Base-by-base conservation (phyloP, 2,888 invertebrate genomes). In the Linnaemya tessellans region DNA sequence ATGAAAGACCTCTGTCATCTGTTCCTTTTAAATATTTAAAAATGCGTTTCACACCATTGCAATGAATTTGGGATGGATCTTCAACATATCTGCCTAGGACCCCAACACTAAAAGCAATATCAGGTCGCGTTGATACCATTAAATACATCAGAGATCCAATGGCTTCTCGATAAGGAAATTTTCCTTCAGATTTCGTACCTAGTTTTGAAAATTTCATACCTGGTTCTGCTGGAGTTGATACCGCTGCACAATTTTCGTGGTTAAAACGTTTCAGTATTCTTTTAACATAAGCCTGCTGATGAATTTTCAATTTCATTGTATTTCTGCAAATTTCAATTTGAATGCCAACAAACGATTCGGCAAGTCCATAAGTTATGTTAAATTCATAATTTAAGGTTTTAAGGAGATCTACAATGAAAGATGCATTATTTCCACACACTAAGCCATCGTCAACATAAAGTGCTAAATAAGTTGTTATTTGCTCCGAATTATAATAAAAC, bases 381-480 rank as follows among this genome's bases (percentile, higher is more conserved):
- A 81, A 81, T 11, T 67, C 68, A 18, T 9, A 10, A 67, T 75
- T 10, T n/a, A 68, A 58, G 11, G 30, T 13, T 51, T 62, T 60
- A 11, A 75, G 25, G 3, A 77, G 43, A 20, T 70, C 25, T 46
- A 30, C 1, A 56, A 77, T 77, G 20, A 82, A 43, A 54, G 25
- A 18, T 10, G 15, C 18, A 49, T 84, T 65, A 75, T 85, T 84
- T 1, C 81, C 79, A 38, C 81, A 86, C 2, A 89, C 71, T 25
- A 89, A 70, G 9, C 88, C 88, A 75, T 89, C n/a, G n/a, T n/a
- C n/a, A n/a, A n/a, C n/a, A n/a, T n/a, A n/a, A n/a, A n/a, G n/a
- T n/a, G n/a, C n/a, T n/a, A n/a, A n/a, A n/a, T n/a, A n/a, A n/a
- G n/a, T n/a, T n/a, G n/a, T n/a, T n/a, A n/a, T n/a, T n/a, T n/a